Base-by-base conservation (phyloP, 2,797 vertebrate genomes). In the Hapalemur alaotrensis region DNA sequence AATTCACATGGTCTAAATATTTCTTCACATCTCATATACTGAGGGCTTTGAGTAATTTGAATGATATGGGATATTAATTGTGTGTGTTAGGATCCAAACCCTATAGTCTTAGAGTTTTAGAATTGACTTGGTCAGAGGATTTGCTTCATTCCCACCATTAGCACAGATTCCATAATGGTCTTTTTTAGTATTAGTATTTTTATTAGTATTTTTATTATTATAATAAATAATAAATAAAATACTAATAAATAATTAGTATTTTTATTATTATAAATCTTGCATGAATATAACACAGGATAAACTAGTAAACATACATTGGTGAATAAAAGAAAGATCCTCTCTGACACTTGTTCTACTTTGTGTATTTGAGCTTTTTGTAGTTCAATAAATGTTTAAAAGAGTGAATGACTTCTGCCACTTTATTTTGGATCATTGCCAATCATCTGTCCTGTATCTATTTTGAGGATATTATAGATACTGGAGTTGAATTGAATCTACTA, bases 381-480 rank as follows among this genome's bases (percentile, higher is more conserved):
- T 54, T 95, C 11, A 76, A 7, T 89, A 75, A 86, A 54, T 72
- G 41, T 86, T 69, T 78, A 25, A 86, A 93, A 93, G 54, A 89
- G 52, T 50, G 32, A 93, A 48, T 82, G 35, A 59, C 7, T 93
- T 91, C 23, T 93, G 43, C 67, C 89, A 13, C 57, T 91, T 93
- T 23, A 46, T 54, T 90, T 92, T 35, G 30, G 2, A 75, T 78
- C 57, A n/a, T 93, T 91, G 43, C 38, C 15, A 28, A 4, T 59
- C 22, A 57, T 14, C 63, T 94, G 67, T 67, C 82, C 32, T 90
- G 59, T 5, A 35, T 73, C 65, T 92, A 25, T 18, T 93, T 69
- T 57, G 63, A 75, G 43, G 12, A 25, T 72, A n/a, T 84, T 54
- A 11, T 84, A 25, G 83, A 70, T 87, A 63, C 35, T 90, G 54